phyloP scores from a whole-genome alignment of 2,113 vertebrate genomes.

The Chitala chitala region DNA sequence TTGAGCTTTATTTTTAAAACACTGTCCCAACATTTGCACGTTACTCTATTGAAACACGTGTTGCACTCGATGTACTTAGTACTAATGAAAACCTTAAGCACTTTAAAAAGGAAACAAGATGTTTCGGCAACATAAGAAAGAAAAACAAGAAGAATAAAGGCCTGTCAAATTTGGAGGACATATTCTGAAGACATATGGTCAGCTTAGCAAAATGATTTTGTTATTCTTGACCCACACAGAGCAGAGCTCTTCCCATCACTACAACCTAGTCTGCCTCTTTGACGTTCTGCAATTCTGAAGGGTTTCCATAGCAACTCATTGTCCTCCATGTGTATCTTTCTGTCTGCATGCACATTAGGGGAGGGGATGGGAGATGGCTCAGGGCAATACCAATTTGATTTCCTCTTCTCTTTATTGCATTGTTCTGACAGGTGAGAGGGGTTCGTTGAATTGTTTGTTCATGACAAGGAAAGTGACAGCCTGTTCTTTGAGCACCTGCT shows the following conservation, averaged over 20 bases:
- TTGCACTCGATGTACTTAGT: too few relatives aligned
- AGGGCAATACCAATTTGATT: slow-evolving; percentile 44
- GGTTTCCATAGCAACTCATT: slow-evolving; percentile 45
- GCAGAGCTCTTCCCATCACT: slow-evolving; percentile 5
- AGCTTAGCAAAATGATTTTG: too few relatives aligned
- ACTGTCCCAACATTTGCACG: too few relatives aligned
- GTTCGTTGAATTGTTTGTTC: slow-evolving; percentile 11
- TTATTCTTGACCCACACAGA: slow-evolving; percentile 1
- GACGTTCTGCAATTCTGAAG: slow-evolving; percentile 35
- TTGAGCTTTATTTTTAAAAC: too few relatives aligned
- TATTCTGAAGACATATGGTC: too few relatives aligned
- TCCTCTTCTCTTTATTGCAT: slow-evolving; percentile 33
- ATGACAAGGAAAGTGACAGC: slow-evolving; percentile 24
- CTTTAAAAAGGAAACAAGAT: too few relatives aligned
- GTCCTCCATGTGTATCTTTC: slow-evolving; percentile 31
- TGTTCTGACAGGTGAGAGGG: slow-evolving; percentile 24
- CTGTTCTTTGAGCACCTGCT: slow-evolving; percentile 40
- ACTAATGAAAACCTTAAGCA: too few relatives aligned
- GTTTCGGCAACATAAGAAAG: too few relatives aligned
- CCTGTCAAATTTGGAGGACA: too few relatives aligned
- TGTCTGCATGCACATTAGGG: slow-evolving; percentile 21
- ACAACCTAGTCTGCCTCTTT: slow-evolving; percentile 17
- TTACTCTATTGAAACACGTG: too few relatives aligned
- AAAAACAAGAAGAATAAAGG: too few relatives aligned
- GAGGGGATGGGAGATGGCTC: slow-evolving; percentile 34